A percentile compares a stretch with the other conserved stretches of the same genome.
Evolutionary conservation across 2,113 vertebrate genomes (phyloP).

Genomic region (Dunckerocampus dactyliophorus): DNA sequence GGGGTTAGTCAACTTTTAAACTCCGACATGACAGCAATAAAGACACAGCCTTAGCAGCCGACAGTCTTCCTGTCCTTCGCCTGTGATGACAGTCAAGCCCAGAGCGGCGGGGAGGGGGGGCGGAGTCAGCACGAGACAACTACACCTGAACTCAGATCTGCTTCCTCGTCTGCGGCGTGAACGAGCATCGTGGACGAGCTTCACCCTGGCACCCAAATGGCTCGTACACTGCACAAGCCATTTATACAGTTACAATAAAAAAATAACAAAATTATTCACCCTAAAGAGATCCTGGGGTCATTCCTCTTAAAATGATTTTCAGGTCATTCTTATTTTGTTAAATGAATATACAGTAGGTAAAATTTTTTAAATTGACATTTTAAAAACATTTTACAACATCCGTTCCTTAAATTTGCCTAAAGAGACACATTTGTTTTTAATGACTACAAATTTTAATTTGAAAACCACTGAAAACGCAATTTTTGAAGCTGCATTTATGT

Average conservation of each 20-base stretch:
- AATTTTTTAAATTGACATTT: too few species aligned
- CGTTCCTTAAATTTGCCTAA: too few species aligned
- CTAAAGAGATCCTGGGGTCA: too few species aligned
- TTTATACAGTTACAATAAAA: not conserved
- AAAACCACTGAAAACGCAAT: too few species aligned
- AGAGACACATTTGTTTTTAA: too few species aligned
- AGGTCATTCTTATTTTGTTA: too few species aligned
- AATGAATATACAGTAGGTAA: too few species aligned
- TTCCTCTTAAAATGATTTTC: too few species aligned
- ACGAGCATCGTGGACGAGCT: not conserved
- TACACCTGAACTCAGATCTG: slow-evolving; percentile 59
- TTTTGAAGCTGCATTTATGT: too few species aligned
- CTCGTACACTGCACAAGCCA: not conserved
- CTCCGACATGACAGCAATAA: slow-evolving; percentile 37
- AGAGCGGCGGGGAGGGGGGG: slow-evolving; percentile 25
- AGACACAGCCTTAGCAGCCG: slow-evolving; percentile 4
- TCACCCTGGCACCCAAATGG: not conserved
- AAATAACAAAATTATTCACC: not conserved
- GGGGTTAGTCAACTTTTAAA: slow-evolving; percentile 51
- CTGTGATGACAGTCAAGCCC: slow-evolving; percentile 36
- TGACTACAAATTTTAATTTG: too few species aligned
- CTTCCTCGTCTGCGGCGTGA: not conserved
- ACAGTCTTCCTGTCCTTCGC: slow-evolving; percentile 62
- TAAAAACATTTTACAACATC: too few species aligned
- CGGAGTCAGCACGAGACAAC: slow-evolving; percentile 28